These are phyloP conservation scores for Notodonta ziczac DNA, from an alignment of 2,888 invertebrate species.

Conservation along the genomic window DNA sequence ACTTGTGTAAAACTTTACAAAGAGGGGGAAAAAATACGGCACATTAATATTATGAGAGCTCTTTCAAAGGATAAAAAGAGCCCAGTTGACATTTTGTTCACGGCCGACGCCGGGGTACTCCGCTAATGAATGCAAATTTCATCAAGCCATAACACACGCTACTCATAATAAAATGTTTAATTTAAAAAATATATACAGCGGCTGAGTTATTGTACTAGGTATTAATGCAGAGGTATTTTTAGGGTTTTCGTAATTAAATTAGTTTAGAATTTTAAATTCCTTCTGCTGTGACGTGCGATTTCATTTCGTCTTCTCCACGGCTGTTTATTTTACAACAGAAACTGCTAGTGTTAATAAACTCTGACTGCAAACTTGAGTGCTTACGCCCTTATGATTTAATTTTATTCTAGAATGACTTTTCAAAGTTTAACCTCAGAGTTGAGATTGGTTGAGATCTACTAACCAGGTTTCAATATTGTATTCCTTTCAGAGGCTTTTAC, in stretches of 20 bases:
- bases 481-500: too few species aligned
- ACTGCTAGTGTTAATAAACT: too few species aligned
- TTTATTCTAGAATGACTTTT: too few species aligned
- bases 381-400: too few species aligned
- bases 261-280: background rate
- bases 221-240: background rate
- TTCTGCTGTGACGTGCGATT: too few species aligned
- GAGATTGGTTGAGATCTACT: too few species aligned
- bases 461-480: too few species aligned
- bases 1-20: slow-evolving; percentile 39
- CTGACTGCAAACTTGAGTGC: too few species aligned
- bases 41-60: slow-evolving; percentile 39
- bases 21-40: slow-evolving; percentile 27
- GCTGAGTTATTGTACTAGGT: slow-evolving; percentile 25
- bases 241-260: background rate
- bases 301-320: too few species aligned
- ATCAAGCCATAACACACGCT: slow-evolving; percentile 65
- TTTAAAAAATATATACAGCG: slow-evolving; percentile 45
- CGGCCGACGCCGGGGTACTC: slow-evolving; percentile 49
- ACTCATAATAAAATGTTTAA: slow-evolving; percentile 63
- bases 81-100: slow-evolving; percentile 45
- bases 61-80: slow-evolving; percentile 32
- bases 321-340: too few species aligned
- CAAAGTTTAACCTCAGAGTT: too few species aligned
- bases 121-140: slow-evolving; percentile 79